A percentile compares a stretch with the other conserved stretches of the same genome.
phyloP scores from a whole-genome alignment of 2,113 vertebrate species.

The Tinamus guttatus region DNA sequence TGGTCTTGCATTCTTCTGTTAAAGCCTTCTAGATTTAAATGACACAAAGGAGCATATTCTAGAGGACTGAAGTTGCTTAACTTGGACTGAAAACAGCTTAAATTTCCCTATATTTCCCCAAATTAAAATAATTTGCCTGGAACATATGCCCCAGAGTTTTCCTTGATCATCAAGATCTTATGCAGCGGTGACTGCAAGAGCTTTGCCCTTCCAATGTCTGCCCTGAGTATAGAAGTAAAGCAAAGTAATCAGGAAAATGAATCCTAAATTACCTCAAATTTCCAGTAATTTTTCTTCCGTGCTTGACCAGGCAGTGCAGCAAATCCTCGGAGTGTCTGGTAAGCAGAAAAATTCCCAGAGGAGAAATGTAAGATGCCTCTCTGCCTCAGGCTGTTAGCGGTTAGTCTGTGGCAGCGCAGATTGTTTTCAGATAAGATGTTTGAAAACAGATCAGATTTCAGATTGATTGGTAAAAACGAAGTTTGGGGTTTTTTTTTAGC shows the following conservation, averaged over 20 bases:
- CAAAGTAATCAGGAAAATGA: neutral
- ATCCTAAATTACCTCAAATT: neutral
- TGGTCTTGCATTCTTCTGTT: neutral
- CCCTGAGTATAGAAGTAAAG: neutral
- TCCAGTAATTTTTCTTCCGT: neutral
- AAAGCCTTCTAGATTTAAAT: neutral
- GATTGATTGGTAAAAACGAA: neutral
- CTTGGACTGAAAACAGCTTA: neutral
- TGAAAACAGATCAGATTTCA: neutral
- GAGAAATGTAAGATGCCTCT: neutral
- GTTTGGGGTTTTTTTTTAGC: neutral
- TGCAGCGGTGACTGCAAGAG: neutral
- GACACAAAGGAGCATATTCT: neutral
- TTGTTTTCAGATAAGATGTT: neutral
- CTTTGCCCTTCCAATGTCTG: neutral
- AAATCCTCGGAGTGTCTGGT: neutral
- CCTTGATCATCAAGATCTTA: neutral
- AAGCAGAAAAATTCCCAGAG: neutral
- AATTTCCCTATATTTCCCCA: accelerated
- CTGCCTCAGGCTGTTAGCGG: neutral
- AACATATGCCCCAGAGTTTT: neutral
- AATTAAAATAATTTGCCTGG: neutral
- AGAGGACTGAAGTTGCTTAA: neutral
- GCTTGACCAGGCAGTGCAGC: neutral
- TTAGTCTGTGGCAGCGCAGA: neutral